Evolutionary conservation across 2,797 vertebrate species (phyloP).

Genomic region (Enteromius fasciolatus): DNA sequence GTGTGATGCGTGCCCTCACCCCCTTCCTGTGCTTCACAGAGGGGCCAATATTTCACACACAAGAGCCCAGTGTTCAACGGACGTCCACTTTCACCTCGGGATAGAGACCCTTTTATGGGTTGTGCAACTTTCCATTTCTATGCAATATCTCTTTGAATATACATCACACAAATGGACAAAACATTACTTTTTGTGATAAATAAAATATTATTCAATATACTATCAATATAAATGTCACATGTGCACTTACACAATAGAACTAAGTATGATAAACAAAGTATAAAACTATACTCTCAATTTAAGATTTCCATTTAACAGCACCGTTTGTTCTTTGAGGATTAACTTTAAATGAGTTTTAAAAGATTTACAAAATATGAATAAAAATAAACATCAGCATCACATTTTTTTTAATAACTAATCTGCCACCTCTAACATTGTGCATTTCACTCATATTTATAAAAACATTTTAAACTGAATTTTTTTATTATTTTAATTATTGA

Average conservation of each 20-base stretch:
- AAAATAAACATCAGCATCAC: neutral
- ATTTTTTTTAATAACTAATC: too few relatives aligned
- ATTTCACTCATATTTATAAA: too few relatives aligned
- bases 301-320: neutral
- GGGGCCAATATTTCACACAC: conserved; percentile 57
- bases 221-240: neutral
- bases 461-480: neutral
- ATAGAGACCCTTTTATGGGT: conserved; percentile 46
- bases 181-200: neutral
- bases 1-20: conserved; percentile 36
- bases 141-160: conserved; percentile 9
- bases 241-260: neutral
- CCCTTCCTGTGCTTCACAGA: conserved; percentile 50
- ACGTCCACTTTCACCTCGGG: conserved; percentile 25
- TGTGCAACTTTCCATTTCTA: conserved; percentile 37
- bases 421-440: too few relatives aligned
- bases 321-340: neutral
- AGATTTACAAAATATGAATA: neutral
- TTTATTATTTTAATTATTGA: neutral
- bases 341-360: neutral
- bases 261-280: neutral
- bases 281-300: neutral
- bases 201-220: neutral
- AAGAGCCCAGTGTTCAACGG: conserved; percentile 55
- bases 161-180: neutral